Percentiles rank a stretch among this genome's conserved stretches.
Conservation (phyloP, 1,140 invertebrate genomes). For the Trachymyrmex cornetzi region DNA sequence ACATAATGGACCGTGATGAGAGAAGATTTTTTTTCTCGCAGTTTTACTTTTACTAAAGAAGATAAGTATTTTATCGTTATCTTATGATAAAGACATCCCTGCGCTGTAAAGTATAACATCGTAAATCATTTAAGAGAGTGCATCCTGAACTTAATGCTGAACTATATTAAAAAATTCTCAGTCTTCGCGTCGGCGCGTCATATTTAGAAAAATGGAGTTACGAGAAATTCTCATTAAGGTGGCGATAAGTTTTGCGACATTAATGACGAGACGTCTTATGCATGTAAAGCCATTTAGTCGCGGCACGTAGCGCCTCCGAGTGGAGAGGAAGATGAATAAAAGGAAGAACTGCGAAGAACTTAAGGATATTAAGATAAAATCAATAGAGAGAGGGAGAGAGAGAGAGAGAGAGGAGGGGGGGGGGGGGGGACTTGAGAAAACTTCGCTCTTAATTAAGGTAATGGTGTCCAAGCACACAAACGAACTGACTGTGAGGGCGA, state of each 20-base stretch:
- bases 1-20: neutral
- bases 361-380: conserved; percentile 59
- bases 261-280: conserved; percentile 58
- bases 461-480: conserved; percentile 65
- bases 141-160: conserved; percentile 34
- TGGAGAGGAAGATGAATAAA: conserved; percentile 28
- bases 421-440: conserved; percentile 32
- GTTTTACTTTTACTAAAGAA: neutral
- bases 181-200: conserved; percentile 39
- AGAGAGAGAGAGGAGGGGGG: too few relatives aligned
- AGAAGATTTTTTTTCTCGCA: neutral
- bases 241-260: conserved; percentile 59
- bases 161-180: conserved; percentile 57
- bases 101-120: conserved; percentile 6
- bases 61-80: conserved; percentile 47
- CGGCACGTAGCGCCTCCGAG: conserved; percentile 35
- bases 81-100: conserved; percentile 1
- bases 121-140: conserved; percentile 40
- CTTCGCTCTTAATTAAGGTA: conserved; percentile 69
- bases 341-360: conserved; percentile 2
- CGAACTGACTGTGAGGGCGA: conserved; percentile 52
- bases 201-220: conserved; percentile 61
- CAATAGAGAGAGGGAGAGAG: conserved; percentile 33
- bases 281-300: conserved; percentile 63
- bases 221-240: conserved; percentile 52